Evolutionary conservation across 2,888 invertebrate species (phyloP).

Genomic region (Plemyria rubiginata): DNA sequence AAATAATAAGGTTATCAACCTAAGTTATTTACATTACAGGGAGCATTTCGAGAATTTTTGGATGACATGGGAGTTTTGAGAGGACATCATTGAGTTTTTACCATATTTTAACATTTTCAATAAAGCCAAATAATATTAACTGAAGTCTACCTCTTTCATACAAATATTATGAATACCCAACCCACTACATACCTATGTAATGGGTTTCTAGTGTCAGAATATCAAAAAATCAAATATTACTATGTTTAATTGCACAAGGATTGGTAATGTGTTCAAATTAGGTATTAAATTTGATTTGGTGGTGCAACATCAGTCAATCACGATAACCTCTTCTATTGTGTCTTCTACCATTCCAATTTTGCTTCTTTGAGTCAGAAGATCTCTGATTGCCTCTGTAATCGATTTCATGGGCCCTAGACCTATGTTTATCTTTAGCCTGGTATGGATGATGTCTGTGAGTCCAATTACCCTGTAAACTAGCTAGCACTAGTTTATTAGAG

Average conservation of each 20-base stretch:
- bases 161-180: not conserved
- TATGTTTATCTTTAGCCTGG: slow-evolving; percentile 61
- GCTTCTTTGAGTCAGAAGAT: slow-evolving; percentile 27
- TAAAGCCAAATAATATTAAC: slow-evolving; percentile 7
- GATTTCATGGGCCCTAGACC: slow-evolving; percentile 29
- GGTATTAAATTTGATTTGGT: too few species aligned
- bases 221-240: not conserved
- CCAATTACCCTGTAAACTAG: slow-evolving; percentile 82
- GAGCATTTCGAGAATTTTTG: slow-evolving; percentile 50
- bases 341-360: slow-evolving; percentile 50
- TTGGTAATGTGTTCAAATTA: too few species aligned
- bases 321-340: slow-evolving; percentile 63
- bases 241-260: too few species aligned
- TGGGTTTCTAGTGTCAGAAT: not conserved
- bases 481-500: slow-evolving; percentile 65
- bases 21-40: slow-evolving; percentile 49
- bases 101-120: slow-evolving; percentile 4
- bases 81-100: slow-evolving; percentile 7
- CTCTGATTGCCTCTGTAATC: slow-evolving; percentile 20
- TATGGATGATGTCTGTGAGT: slow-evolving; percentile 76
- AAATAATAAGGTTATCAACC: too few species aligned
- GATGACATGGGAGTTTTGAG: slow-evolving; percentile 50
- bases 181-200: too few species aligned
- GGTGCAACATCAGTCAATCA: slow-evolving; percentile 12
- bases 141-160: not conserved